Conservation (phyloP, 1,140 invertebrate species). For the Brachionus plicatilis region DNA sequence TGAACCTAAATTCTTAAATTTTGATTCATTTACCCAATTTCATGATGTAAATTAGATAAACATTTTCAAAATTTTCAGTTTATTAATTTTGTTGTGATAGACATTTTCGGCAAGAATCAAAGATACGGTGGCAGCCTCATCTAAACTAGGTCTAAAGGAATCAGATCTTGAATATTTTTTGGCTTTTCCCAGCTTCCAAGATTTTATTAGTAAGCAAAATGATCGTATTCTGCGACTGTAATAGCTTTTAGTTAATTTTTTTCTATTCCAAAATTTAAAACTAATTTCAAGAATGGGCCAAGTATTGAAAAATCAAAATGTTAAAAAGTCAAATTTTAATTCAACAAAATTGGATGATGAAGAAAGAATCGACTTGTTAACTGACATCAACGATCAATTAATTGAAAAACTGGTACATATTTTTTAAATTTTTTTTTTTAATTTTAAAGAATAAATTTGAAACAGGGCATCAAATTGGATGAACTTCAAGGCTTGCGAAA, state of each 20-base stretch:
- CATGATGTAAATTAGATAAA: not conserved
- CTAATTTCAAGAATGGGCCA: not conserved
- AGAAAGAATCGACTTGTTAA: slow-evolving; percentile 68
- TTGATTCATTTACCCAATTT: not conserved
- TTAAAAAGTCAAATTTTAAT: slow-evolving; percentile 3
- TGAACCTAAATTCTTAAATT: not conserved
- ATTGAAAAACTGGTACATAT: slow-evolving; percentile 68
- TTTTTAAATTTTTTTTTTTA: not conserved
- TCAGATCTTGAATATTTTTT: slow-evolving; percentile 15
- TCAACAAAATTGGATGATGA: slow-evolving; percentile 59
- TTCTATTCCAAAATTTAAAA: not conserved
- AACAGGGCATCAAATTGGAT: slow-evolving; percentile 63
- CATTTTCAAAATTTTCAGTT: not conserved
- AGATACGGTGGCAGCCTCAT: not conserved
- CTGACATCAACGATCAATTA: slow-evolving; percentile 72
- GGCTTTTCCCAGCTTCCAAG: not conserved
- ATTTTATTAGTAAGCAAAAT: slow-evolving; percentile 1
- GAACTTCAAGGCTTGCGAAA: slow-evolving; percentile 65
- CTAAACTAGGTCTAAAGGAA: slow-evolving; percentile 1
- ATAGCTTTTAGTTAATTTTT: not conserved
- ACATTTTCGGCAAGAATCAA: slow-evolving; percentile 11
- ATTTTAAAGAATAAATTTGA: slow-evolving; percentile 32
- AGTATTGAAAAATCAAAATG: slow-evolving; percentile 9
- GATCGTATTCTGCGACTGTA: slow-evolving; percentile 12
- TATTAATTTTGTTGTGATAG: not conserved